Conservation (phyloP, 2,797 vertebrate species). For the Cyprinella venusta region DNA sequence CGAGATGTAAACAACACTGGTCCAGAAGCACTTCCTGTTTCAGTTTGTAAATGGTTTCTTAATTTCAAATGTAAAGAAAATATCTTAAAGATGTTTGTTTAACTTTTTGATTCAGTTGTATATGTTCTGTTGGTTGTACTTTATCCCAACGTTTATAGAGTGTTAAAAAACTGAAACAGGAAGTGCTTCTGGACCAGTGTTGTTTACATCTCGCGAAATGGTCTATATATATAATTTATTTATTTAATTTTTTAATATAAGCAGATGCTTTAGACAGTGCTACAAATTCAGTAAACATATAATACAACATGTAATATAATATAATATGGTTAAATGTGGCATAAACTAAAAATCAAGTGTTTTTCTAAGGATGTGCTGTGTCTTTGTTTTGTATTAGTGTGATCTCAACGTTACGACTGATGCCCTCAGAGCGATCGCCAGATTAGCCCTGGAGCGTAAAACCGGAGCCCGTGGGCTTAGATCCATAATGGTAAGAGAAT, state of each 20-base stretch:
- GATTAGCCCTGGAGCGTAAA: conserved; percentile 86
- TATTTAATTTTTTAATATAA: background rate
- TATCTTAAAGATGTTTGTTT: too few species aligned
- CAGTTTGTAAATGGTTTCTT: too few species aligned
- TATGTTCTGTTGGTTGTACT: too few species aligned
- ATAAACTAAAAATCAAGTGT: background rate
- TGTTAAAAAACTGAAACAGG: too few species aligned
- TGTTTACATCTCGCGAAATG: too few species aligned
- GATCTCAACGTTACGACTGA: conserved; percentile 85
- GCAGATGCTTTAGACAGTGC: too few species aligned
- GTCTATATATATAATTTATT: background rate
- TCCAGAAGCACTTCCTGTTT: too few species aligned
- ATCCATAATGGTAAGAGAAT: conserved; percentile 85
- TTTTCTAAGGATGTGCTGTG: background rate
- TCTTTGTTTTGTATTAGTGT: conserved; percentile 75
- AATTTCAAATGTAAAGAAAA: too few species aligned
- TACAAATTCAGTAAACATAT: background rate
- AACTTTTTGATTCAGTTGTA: too few species aligned
- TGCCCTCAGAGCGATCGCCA: conserved; percentile 86
- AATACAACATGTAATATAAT: background rate
- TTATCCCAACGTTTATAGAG: too few species aligned
- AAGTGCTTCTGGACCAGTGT: too few species aligned
- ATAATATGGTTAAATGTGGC: background rate
- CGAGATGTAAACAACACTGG: too few species aligned
- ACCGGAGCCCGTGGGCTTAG: conserved; percentile 88